Conservation (phyloP, 2,888 invertebrate genomes). For the Acanthosepion lycidas region DNA sequence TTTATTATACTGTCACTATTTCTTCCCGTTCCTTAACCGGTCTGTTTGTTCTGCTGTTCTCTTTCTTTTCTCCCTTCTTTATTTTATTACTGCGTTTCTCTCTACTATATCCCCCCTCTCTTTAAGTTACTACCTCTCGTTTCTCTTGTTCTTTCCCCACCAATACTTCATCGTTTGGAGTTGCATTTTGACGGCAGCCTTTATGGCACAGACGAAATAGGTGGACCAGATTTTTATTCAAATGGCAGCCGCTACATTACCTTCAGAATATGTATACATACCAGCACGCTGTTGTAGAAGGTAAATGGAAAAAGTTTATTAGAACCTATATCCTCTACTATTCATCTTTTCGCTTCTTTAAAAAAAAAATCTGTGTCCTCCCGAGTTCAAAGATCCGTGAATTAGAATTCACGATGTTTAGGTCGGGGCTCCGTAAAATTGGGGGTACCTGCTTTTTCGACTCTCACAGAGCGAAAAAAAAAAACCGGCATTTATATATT, state of each 20-base stretch:
- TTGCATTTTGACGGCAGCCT: neutral
- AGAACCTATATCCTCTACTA: no score
- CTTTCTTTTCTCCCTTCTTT: neutral
- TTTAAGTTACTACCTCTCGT: neutral
- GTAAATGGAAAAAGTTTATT: slow-evolving; percentile 24
- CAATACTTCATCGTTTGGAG: neutral
- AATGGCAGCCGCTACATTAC: slow-evolving; percentile 38
- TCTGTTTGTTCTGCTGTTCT: neutral
- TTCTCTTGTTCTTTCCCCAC: no score
- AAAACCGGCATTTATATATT: neutral
- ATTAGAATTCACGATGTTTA: no score
- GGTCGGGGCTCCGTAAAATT: no score
- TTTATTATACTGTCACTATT: neutral
- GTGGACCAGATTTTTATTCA: slow-evolving; percentile 16
- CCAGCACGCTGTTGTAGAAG: slow-evolving; percentile 42
- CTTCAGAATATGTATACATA: slow-evolving; percentile 42
- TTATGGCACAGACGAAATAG: neutral
- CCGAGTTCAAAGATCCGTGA: no score
- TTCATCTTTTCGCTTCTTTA: no score
- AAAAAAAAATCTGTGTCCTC: no score
- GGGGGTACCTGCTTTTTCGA: no score
- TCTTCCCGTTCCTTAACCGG: no score
- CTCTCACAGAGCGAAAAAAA: no score
- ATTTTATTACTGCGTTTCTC: neutral
- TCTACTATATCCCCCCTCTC: neutral